Percentiles rank a stretch among this genome's conserved stretches.
phyloP scores from a whole-genome alignment of 2,113 vertebrate species.

The Gymnogyps californianus region DNA sequence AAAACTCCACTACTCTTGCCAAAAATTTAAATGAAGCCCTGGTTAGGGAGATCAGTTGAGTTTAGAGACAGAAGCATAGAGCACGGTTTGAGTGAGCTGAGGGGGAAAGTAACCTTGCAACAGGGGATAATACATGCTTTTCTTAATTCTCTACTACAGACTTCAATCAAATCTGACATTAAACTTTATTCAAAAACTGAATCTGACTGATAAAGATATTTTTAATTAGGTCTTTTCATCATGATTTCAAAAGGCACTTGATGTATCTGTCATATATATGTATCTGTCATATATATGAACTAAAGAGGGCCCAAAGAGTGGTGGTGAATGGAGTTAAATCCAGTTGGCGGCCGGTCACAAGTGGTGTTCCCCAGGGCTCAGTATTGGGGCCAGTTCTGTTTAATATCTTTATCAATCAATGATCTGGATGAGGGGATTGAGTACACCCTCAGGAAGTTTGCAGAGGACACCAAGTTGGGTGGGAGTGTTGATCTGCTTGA shows the following conservation, averaged over 20 bases:
- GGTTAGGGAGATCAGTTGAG: rapidly evolving
- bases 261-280: background rate
- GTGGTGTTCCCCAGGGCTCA: too few species aligned
- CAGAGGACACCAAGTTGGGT: too few species aligned
- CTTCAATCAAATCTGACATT: background rate
- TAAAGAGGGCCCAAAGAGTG: too few species aligned
- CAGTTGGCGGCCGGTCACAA: too few species aligned
- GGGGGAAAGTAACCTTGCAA: background rate
- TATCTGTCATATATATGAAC: too few species aligned
- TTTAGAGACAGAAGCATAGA: background rate
- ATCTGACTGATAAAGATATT: background rate
- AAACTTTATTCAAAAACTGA: background rate
- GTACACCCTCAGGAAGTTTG: too few species aligned
- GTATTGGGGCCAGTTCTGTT: too few species aligned
- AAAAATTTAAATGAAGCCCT: background rate
- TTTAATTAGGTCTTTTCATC: background rate
- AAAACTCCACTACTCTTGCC: background rate
- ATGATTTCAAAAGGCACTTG: background rate
- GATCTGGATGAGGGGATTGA: too few species aligned
- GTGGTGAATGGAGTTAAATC: too few species aligned
- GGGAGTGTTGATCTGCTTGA: too few species aligned
- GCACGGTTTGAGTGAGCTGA: background rate
- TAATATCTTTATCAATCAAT: too few species aligned
- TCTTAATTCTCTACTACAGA: background rate
- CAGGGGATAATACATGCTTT: background rate